Percentiles rank a stretch among this genome's conserved stretches.
phyloP scores from a whole-genome alignment of 35 echinoderm and acorn worm genomes.

The Apostichopus japonicus region DNA sequence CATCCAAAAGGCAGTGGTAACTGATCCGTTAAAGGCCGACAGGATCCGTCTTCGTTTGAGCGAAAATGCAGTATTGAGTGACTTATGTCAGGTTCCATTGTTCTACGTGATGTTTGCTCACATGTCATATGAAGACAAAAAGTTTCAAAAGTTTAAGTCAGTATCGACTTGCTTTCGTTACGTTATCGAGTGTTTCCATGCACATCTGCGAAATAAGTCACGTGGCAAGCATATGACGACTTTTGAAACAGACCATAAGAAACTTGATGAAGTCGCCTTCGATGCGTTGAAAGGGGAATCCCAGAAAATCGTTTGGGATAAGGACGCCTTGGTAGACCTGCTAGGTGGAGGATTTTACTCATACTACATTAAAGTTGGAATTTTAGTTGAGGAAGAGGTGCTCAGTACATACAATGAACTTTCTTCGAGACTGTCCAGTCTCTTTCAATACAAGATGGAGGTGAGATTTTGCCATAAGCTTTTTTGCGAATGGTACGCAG shows the following conservation, averaged over 20 bases:
- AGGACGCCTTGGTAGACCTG: neutral
- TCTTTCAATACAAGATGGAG: slow-evolving; percentile 28
- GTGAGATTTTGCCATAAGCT: slow-evolving; percentile 39
- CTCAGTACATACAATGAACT: neutral
- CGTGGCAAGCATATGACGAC: neutral
- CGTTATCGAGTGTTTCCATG: slow-evolving; percentile 22
- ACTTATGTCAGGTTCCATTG: slow-evolving; percentile 17
- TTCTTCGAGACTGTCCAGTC: neutral
- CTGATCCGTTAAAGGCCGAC: neutral
- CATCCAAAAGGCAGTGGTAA: slow-evolving; percentile 9
- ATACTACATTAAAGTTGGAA: neutral
- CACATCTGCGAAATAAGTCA: slow-evolving; percentile 12
- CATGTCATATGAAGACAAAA: slow-evolving; percentile 26
- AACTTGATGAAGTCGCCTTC: slow-evolving; percentile 21
- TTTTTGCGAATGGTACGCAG: slow-evolving; percentile 33
- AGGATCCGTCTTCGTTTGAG: neutral
- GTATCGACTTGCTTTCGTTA: slow-evolving; percentile 28
- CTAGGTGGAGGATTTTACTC: neutral
- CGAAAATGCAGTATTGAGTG: slow-evolving; percentile 5
- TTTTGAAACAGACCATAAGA: slow-evolving; percentile 2
- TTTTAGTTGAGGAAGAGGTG: slow-evolving; percentile 31
- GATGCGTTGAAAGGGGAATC: neutral
- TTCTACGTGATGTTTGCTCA: slow-evolving; percentile 40
- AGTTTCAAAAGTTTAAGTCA: neutral
- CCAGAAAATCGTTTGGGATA: slow-evolving; percentile 15